Percentiles rank a stretch among this genome's conserved stretches.
Conservation (phyloP, 2,113 vertebrate genomes). For the Elachura formosa region DNA sequence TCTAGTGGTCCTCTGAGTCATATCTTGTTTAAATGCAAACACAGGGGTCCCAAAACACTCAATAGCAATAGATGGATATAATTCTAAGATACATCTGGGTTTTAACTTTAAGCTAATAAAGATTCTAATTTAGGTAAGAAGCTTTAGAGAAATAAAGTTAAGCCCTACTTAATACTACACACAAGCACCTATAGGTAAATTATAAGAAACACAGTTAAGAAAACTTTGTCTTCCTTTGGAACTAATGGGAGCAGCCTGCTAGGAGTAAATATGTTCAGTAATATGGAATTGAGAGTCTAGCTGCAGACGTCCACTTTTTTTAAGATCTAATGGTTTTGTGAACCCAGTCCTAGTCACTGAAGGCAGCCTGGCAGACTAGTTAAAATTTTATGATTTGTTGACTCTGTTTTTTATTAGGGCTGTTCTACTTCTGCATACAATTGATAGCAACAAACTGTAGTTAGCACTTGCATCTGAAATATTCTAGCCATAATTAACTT, state of each 20-base stretch:
- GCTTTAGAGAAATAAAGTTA: not conserved
- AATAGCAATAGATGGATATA: not conserved
- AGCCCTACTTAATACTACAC: not conserved
- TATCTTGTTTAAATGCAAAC: not conserved
- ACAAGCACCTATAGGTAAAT: not conserved
- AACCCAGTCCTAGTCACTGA: not conserved
- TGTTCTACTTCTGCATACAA: rapidly evolving
- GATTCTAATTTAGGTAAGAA: not conserved
- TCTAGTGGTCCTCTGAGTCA: not conserved
- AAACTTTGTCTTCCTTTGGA: not conserved
- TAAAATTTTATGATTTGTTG: not conserved
- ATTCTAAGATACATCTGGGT: not conserved
- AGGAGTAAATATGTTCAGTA: not conserved
- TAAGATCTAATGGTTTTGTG: not conserved
- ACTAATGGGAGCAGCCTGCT: not conserved
- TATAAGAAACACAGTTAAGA: not conserved
- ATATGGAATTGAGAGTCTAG: not conserved
- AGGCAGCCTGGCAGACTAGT: not conserved
- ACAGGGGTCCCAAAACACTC: not conserved
- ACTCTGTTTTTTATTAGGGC: not conserved
- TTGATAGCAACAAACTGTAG: not conserved
- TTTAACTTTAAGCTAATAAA: not conserved
- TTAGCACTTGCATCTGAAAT: not conserved
- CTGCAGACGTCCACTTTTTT: not conserved
- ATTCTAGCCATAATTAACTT: not conserved